Conservation (phyloP, 2,113 vertebrate genomes). For the Lepisosteus osseus region DNA sequence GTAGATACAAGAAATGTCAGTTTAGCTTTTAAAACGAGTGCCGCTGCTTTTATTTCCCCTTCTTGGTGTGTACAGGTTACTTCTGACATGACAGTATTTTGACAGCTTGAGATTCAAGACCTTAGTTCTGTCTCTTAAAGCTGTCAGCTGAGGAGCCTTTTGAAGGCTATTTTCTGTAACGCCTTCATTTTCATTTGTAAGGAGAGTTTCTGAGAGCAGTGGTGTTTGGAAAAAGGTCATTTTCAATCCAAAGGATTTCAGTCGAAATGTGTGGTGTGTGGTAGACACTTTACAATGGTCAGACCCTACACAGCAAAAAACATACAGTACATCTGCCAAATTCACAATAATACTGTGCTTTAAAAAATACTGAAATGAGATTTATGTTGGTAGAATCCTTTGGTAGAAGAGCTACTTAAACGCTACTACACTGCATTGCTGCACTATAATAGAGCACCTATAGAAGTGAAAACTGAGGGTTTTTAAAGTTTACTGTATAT, state of each 20-base stretch:
- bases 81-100: conserved; percentile 18
- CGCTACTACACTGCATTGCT: too few species aligned
- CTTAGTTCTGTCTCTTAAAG: conserved; percentile 4
- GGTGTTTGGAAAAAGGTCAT: not conserved
- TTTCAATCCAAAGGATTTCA: not conserved
- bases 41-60: conserved; percentile 4
- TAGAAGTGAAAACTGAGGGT: too few species aligned
- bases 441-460: too few species aligned
- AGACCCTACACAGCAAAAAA: not conserved
- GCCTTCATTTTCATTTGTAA: conserved; percentile 18
- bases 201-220: not conserved
- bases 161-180: not conserved
- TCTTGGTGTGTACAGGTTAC: not conserved
- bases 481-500: too few species aligned
- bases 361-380: too few species aligned
- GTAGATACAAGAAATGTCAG: not conserved
- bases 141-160: conserved; percentile 16
- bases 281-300: not conserved
- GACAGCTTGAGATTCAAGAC: conserved; percentile 10
- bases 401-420: too few species aligned
- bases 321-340: not conserved
- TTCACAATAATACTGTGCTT: too few species aligned
- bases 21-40: not conserved
- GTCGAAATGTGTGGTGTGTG: not conserved
- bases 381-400: too few species aligned